These are phyloP conservation scores for Dendroctonus ponderosae DNA, from an alignment of 1,140 invertebrate genomes.

Conservation along the genomic window DNA sequence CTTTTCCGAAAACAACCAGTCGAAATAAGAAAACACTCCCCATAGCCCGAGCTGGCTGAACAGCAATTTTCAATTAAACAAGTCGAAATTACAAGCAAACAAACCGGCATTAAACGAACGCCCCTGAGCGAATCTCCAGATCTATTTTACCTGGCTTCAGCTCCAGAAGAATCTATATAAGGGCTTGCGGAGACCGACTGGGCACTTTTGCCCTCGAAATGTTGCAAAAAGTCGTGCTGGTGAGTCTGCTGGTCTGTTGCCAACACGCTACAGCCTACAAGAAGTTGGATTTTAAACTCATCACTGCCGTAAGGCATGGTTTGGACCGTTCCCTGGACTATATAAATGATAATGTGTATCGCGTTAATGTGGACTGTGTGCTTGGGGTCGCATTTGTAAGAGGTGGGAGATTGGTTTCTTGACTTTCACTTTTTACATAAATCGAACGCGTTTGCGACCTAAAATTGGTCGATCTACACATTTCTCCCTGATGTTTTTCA, in stretches of 20 bases:
- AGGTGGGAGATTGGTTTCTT: conserved; percentile 20
- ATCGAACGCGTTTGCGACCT: no score
- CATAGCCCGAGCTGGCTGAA: no score
- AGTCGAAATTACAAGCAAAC: conserved; percentile 6
- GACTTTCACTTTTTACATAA: neutral
- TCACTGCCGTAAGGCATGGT: conserved; percentile 27
- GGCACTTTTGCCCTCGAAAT: conserved; percentile 12
- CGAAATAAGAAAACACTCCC: no score
- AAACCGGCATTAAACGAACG: neutral
- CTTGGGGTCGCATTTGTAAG: conserved; percentile 35
- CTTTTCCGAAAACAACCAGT: no score
- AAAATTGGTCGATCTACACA: no score
- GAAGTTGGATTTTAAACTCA: conserved; percentile 25
- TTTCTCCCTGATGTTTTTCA: no score
- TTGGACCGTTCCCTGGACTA: conserved; percentile 35
- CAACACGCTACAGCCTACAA: no score
- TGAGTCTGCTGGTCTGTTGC: neutral
- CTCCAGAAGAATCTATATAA: conserved; percentile 20
- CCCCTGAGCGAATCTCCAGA: conserved; percentile 3
- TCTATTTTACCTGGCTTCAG: neutral
- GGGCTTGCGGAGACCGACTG: conserved; percentile 5
- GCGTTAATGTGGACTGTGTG: conserved; percentile 38
- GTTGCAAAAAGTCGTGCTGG: conserved; percentile 3
- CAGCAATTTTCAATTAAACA: no score
- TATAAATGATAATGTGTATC: conserved; percentile 28